A percentile compares a stretch with the other conserved stretches of the same genome.
These are phyloP conservation scores for Coelopa pilipes DNA, from an alignment of 2,888 invertebrate species.

Conservation along the genomic window DNA sequence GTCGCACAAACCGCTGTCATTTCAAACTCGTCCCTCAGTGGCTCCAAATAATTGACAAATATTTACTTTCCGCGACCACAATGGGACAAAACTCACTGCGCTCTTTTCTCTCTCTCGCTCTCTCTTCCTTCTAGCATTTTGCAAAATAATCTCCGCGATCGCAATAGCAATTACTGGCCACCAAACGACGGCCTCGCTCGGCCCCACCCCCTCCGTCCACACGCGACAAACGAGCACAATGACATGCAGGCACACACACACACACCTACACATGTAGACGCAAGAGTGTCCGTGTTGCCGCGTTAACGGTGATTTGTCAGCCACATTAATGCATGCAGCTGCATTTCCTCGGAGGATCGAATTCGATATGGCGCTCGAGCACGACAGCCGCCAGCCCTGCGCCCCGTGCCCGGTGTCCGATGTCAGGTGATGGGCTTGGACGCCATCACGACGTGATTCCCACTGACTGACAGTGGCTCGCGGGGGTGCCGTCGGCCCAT, in stretches of 20 bases:
- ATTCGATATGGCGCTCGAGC: slow-evolving; percentile 33
- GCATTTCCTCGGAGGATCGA: slow-evolving; percentile 15
- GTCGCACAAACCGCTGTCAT: too few relatives aligned
- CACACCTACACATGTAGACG: background rate
- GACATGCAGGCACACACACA: background rate
- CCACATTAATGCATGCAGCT: slow-evolving; percentile 33
- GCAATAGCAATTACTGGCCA: too few relatives aligned
- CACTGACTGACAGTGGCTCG: too few relatives aligned
- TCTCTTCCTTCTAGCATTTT: background rate
- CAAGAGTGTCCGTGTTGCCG: background rate
- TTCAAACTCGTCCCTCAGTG: too few relatives aligned
- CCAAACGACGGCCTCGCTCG: too few relatives aligned
- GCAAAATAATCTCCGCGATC: background rate
- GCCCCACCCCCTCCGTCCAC: background rate
- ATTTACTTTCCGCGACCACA: too few relatives aligned
- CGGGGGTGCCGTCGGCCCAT: too few relatives aligned
- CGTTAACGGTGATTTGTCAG: slow-evolving; percentile 34
- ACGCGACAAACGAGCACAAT: background rate
- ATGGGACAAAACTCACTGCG: too few relatives aligned
- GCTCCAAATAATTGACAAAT: too few relatives aligned
- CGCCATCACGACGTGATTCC: too few relatives aligned
- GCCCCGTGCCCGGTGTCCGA: slow-evolving; percentile 41
- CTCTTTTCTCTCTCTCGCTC: too few relatives aligned
- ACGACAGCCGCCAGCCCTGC: slow-evolving; percentile 20
- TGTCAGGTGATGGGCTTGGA: too few relatives aligned